Evolutionary conservation across 1,140 invertebrate species (phyloP), one percentile per base, ranked within the genome.

Genomic region (Calephelis virginiensis): DNA sequence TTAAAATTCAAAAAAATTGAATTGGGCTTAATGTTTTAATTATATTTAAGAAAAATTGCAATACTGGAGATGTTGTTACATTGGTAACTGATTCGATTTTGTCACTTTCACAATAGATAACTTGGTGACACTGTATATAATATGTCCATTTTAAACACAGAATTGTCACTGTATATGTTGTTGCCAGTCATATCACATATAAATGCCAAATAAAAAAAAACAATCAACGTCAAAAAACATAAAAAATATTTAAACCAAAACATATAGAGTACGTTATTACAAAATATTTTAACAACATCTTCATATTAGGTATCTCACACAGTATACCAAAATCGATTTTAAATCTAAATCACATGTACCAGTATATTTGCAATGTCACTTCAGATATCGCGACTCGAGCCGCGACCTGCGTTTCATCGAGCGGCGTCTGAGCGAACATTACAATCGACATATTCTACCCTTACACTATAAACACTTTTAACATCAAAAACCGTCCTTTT

Each of bases 201-300:
- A 90, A 90, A 90, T 90, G 88, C 88, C 85, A 77, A 81, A 81
- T 72, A 73, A 75, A 73, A 77, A 68, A 75, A 71, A 76, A 70
- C 68, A 80, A 75, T 65, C 63, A 76, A 86, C 75, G 70, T 70
- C 69, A 64, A 82, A 70, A 84, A 83, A 81, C 72, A 76, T 74
- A 79, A 59, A 77, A 50, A 59, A 65, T 11, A 81, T 86, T 82
- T 80, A 79, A 56, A 73, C 78, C 62, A 82, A 82, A 85, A 83
- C 76, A 83, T 77, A 70, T 59, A 75, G 77, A 64, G 73, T 72
- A 78, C 75, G 75, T 70, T 78, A 80, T 77, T 74, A 80, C 74
- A 81, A 78, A 82, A 66, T 72, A 74, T 70, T 81, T 56, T 50
- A 56, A 38, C 72, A 80, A 80, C 82, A 81, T 64, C 68, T 56